A percentile compares a stretch with the other conserved stretches of the same genome.
Conservation (phyloP, 2,888 invertebrate genomes). For the Aspidiotus destructor region DNA sequence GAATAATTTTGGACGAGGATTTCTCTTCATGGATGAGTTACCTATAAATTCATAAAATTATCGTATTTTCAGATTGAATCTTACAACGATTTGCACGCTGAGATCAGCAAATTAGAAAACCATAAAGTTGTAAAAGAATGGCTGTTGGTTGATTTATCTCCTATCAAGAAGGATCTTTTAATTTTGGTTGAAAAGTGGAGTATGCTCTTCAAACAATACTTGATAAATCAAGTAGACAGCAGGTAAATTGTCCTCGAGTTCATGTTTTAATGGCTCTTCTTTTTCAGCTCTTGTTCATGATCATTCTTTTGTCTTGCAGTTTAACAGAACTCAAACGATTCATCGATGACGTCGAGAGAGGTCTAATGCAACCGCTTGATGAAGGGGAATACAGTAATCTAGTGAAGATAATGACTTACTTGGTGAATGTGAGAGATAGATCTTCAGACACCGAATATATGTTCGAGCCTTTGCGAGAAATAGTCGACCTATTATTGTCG, state of each 20-base stretch:
- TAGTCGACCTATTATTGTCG: constrained; percentile 69
- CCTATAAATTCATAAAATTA: background rate
- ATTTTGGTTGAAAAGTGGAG: constrained; percentile 81
- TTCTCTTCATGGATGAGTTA: background rate
- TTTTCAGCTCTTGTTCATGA: too few species aligned
- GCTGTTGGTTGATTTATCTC: constrained; percentile 66
- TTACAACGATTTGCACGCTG: constrained; percentile 66
- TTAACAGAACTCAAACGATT: constrained; percentile 68
- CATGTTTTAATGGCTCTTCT: background rate
- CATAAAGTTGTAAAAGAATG: constrained; percentile 64
- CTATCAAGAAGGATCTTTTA: constrained; percentile 71
- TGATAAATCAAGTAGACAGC: constrained; percentile 67
- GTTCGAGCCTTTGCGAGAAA: constrained; percentile 81
- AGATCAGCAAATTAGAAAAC: constrained; percentile 58
- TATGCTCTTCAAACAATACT: constrained; percentile 73
- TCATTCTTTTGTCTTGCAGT: constrained; percentile 43
- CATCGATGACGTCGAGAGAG: constrained; percentile 60
- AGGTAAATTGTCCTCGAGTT: constrained; percentile 45
- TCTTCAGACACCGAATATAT: constrained; percentile 70
- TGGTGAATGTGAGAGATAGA: constrained; percentile 67
- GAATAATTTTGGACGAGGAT: background rate
- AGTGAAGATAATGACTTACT: constrained; percentile 69
- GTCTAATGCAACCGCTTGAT: constrained; percentile 58
- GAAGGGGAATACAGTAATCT: constrained; percentile 82
- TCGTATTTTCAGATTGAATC: constrained; percentile 58